phyloP scores from a whole-genome alignment of 2,797 vertebrate genomes.

The Rhinoraja longicauda region DNA sequence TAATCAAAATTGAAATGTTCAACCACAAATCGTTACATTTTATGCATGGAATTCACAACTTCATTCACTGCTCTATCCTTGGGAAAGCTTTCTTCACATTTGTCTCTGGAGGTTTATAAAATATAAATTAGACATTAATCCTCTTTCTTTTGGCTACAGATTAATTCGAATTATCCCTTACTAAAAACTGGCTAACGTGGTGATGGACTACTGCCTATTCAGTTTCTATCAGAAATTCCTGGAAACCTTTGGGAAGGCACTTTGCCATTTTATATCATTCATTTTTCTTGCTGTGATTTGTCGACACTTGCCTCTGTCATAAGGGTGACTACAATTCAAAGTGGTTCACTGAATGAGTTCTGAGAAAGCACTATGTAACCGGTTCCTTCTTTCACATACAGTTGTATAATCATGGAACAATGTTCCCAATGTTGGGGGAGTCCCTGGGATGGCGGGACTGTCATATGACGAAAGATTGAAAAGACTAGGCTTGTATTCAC shows the following conservation, averaged over 20 bases:
- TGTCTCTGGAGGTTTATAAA: background rate
- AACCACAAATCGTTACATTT: background rate
- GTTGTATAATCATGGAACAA: background rate
- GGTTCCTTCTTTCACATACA: background rate
- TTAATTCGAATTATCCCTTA: background rate
- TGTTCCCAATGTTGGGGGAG: too few species aligned
- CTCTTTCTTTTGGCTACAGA: background rate
- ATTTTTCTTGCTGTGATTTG: background rate
- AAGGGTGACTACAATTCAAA: background rate
- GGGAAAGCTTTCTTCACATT: background rate
- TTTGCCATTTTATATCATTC: background rate
- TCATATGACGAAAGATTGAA: too few species aligned
- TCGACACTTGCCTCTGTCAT: background rate
- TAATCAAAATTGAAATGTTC: background rate
- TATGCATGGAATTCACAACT: background rate
- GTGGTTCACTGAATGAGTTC: background rate
- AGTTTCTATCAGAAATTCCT: background rate
- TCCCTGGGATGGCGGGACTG: too few species aligned
- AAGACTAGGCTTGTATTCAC: too few species aligned
- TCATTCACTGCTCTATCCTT: background rate
- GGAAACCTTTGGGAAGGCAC: slow-evolving; percentile 8
- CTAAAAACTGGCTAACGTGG: background rate
- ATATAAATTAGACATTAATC: background rate
- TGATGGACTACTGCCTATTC: background rate
- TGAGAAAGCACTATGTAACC: background rate